Base-by-base conservation (phyloP, 2,888 invertebrate species). In the Phorcus lineatus region DNA sequence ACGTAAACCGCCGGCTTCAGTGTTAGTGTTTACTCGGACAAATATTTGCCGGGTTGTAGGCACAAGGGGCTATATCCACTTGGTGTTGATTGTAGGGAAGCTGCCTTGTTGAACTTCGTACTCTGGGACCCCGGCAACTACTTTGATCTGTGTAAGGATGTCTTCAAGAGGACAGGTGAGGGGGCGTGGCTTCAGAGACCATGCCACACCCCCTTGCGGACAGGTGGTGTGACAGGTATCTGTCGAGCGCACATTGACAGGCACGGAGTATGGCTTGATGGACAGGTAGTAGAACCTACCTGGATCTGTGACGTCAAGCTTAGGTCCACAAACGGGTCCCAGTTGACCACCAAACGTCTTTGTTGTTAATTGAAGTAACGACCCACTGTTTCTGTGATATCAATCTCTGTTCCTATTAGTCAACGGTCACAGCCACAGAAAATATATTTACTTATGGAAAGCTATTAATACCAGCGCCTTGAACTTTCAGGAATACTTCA, bases 21-120 rank as follows among this genome's bases (percentile, higher is more conserved):
- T 76, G 53, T 22, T 66, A 31, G 36, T 52, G 67, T 70, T 78
- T 70, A 66, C 67, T 19, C 70, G 47, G 40, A 22, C 62, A 78
- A 78, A 78, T 78, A 78, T 78, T 78, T 78, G 53, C 78, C 54
- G 24, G 17, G 53, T 53, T 67, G 70, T 70, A 70, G 70, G 70
- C 70, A 28, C 40, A 70, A 70, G 70, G 70, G 36, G 70, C 70
- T 70, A 70, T 70, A 70, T 70, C 70, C 70, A 70, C 54, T 54
- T 31, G 53, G 74, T 28, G 55, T 76, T 76, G 55, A 76, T 36
- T 28, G 22, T 19, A 17, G 55, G 47, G 76, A 76, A 76, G 55
- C 54, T 55, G 13, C 76, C 76, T 55, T 55, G 76, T 36, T 76
- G 76, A 76, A 76, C 76, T 55, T 31, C 36, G 76, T 55, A 36